phyloP scores from a whole-genome alignment of 2,888 invertebrate species.

The Thymelicus acteon region DNA sequence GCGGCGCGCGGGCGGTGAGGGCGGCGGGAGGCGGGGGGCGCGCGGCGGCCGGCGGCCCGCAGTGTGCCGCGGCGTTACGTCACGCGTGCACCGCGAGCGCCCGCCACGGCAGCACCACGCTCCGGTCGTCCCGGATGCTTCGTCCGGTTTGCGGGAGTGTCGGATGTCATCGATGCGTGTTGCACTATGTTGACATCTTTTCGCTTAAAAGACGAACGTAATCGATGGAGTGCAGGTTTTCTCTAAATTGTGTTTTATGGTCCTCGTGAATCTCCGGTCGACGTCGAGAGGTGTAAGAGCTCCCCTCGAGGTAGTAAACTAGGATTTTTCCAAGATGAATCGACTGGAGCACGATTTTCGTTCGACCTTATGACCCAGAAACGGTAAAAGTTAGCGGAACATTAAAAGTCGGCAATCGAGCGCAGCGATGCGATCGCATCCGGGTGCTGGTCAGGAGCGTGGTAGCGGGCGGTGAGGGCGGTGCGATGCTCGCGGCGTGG shows the following conservation, averaged over 20 bases:
- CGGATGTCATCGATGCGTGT: constrained; percentile 15
- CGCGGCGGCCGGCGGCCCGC: constrained; percentile 42
- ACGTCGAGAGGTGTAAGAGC: background rate
- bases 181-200: background rate
- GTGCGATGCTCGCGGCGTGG: constrained; percentile 70
- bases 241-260: constrained; percentile 7
- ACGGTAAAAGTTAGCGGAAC: background rate
- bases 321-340: background rate
- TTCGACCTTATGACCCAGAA: constrained; percentile 12
- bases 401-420: background rate
- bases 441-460: constrained; percentile 22
- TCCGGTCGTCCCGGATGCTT: constrained; percentile 32
- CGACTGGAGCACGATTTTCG: background rate
- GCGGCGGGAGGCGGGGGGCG: constrained; percentile 40
- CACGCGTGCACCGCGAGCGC: constrained; percentile 48
- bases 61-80: constrained; percentile 60
- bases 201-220: background rate
- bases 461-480: constrained; percentile 35
- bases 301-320: background rate
- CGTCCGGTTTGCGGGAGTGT: constrained; percentile 20
- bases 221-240: background rate
- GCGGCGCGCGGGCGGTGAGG: constrained; percentile 39
- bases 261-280: background rate
- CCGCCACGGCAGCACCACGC: constrained; percentile 18
- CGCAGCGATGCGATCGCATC: constrained; percentile 10